These are phyloP conservation scores for Epinephelus coioides DNA, from an alignment of 2,797 vertebrate genomes.

Conservation along the genomic window DNA sequence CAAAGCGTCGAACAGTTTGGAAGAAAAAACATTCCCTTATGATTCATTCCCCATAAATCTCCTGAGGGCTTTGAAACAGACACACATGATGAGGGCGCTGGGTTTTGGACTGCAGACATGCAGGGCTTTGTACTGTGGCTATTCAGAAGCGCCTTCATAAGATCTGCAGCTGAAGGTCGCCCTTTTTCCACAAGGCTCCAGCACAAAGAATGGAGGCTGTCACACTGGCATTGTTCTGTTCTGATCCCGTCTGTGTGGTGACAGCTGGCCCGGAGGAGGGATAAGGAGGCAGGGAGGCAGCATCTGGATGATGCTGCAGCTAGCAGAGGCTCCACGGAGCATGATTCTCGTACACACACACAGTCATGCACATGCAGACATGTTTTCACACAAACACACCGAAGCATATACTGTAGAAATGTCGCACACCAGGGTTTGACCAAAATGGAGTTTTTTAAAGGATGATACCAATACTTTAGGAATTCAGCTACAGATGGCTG, in stretches of 20 bases:
- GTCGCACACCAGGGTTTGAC: constrained; percentile 15
- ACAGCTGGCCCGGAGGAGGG: constrained; percentile 65
- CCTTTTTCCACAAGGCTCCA: constrained; percentile 64
- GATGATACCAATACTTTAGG: not conserved
- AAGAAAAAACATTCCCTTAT: constrained; percentile 50
- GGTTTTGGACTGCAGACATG: constrained; percentile 66
- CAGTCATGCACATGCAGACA: constrained; percentile 29
- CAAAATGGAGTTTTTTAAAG: constrained; percentile 2
- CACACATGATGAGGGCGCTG: constrained; percentile 40
- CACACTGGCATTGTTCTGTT: constrained; percentile 63
- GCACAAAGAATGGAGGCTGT: constrained; percentile 63
- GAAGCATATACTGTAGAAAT: constrained; percentile 46
- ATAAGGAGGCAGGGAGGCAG: constrained; percentile 51
- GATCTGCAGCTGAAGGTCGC: constrained; percentile 68
- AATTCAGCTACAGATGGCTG: constrained; percentile 6
- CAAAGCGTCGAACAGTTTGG: constrained; percentile 42
- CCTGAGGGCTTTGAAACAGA: constrained; percentile 68
- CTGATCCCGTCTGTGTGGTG: constrained; percentile 69
- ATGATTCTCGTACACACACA: constrained; percentile 29
- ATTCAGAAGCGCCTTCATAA: constrained; percentile 66
- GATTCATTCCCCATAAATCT: constrained; percentile 52
- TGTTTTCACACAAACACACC: constrained; percentile 22
- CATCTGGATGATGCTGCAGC: constrained; percentile 62
- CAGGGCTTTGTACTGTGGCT: constrained; percentile 69
- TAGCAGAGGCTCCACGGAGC: constrained; percentile 48